A percentile compares a stretch with the other conserved stretches of the same genome.
Evolutionary conservation across 1,140 invertebrate genomes (phyloP).

Genomic region (Hestina assimilis): DNA sequence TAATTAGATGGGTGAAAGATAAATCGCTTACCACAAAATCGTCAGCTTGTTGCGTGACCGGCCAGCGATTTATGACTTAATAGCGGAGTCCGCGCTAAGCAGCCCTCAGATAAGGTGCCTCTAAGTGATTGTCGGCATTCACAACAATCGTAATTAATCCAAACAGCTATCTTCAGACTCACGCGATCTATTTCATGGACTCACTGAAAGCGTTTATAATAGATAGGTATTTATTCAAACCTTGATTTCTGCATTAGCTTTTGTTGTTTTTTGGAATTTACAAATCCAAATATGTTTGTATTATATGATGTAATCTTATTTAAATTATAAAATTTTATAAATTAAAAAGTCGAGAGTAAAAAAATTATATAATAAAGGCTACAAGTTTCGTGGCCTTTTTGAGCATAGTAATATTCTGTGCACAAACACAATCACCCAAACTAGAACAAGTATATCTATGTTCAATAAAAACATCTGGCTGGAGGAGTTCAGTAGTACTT

Average conservation of each 20-base stretch:
- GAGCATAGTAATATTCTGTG: too few species aligned
- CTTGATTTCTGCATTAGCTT: neutral
- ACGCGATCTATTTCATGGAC: conserved; percentile 68
- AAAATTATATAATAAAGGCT: too few species aligned
- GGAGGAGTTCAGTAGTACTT: too few species aligned
- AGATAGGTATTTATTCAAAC: conserved; percentile 31
- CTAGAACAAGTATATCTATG: too few species aligned
- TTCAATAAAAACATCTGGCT: too few species aligned
- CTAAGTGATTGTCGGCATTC: conserved; percentile 76
- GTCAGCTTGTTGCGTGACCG: conserved; percentile 69
- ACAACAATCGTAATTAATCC: conserved; percentile 76
- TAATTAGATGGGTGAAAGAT: conserved; percentile 52
- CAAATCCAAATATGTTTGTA: too few species aligned
- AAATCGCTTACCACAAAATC: conserved; percentile 63
- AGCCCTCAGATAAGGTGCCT: conserved; percentile 74
- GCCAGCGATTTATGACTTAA: conserved; percentile 73
- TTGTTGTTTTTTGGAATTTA: too few species aligned
- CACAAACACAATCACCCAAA: too few species aligned
- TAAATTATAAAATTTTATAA: too few species aligned
- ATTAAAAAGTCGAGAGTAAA: too few species aligned
- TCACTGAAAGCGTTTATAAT: conserved; percentile 63
- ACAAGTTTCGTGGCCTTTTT: too few species aligned
- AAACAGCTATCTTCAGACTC: conserved; percentile 68
- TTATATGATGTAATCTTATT: too few species aligned
- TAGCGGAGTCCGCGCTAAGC: conserved; percentile 67